Evolutionary conservation across 2,113 vertebrate species (phyloP).

Genomic region (Elephas maximus): DNA sequence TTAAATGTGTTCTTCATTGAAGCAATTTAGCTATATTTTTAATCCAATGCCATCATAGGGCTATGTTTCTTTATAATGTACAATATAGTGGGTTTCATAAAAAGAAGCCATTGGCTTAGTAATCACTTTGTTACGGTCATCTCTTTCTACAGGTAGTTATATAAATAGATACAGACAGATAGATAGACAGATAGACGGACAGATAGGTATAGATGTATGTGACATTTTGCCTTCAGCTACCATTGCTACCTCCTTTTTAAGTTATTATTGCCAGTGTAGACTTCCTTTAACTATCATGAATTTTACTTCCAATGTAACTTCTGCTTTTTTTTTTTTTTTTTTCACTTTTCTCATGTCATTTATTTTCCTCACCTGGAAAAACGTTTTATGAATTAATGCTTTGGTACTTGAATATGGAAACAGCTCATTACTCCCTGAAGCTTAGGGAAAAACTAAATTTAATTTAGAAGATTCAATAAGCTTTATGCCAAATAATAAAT

Average conservation of each 20-base stretch:
- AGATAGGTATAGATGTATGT: neutral
- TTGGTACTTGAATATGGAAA: neutral
- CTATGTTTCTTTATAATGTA: neutral
- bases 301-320: neutral
- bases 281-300: neutral
- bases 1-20: neutral
- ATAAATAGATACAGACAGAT: neutral
- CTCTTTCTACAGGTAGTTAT: neutral
- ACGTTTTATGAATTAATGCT: neutral
- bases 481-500: conserved; percentile 37
- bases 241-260: neutral
- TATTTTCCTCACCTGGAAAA: neutral
- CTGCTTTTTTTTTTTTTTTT: neutral
- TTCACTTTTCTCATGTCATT: neutral
- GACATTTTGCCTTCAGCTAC: neutral
- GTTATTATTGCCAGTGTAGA: neutral
- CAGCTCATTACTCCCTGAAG: neutral
- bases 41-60: neutral
- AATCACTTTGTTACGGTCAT: neutral
- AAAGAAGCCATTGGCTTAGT: neutral
- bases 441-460: neutral
- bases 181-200: too few relatives aligned
- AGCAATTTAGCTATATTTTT: neutral
- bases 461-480: neutral
- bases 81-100: neutral